Evolutionary conservation across 2,888 invertebrate species (phyloP).

Genomic region (Metacarcinus magister): DNA sequence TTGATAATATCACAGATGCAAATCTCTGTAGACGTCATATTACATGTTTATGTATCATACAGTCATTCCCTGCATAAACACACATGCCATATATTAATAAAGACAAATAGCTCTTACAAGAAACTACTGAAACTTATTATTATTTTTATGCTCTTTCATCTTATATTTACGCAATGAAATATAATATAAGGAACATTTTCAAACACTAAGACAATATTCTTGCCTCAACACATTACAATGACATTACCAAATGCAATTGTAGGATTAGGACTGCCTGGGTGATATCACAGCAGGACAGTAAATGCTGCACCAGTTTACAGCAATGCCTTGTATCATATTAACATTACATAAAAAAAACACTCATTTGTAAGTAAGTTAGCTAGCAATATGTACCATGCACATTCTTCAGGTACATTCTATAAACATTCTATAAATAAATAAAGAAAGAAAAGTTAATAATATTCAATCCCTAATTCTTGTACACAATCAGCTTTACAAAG

Average conservation of each 20-base stretch:
- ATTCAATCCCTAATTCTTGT: too few species aligned
- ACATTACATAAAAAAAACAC: too few species aligned
- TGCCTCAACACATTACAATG: background rate
- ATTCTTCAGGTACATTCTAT: too few species aligned
- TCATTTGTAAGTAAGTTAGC: too few species aligned
- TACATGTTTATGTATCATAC: background rate
- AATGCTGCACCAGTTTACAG: background rate
- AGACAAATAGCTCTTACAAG: background rate
- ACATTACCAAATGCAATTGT: background rate
- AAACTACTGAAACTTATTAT: background rate
- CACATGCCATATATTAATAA: background rate
- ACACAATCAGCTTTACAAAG: too few species aligned
- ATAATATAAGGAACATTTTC: background rate
- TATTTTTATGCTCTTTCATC: background rate
- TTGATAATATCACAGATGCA: constrained; percentile 43
- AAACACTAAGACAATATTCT: background rate
- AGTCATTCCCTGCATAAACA: background rate
- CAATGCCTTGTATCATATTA: too few species aligned
- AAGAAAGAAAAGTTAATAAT: too few species aligned
- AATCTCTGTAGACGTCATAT: background rate
- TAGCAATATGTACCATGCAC: too few species aligned
- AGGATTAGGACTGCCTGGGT: background rate
- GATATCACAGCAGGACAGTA: background rate
- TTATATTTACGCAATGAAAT: background rate
- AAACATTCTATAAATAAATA: too few species aligned